A percentile compares a stretch with the other conserved stretches of the same genome.
phyloP scores from a whole-genome alignment of 2,888 invertebrate genomes.

The Muschampia plurimacula region DNA sequence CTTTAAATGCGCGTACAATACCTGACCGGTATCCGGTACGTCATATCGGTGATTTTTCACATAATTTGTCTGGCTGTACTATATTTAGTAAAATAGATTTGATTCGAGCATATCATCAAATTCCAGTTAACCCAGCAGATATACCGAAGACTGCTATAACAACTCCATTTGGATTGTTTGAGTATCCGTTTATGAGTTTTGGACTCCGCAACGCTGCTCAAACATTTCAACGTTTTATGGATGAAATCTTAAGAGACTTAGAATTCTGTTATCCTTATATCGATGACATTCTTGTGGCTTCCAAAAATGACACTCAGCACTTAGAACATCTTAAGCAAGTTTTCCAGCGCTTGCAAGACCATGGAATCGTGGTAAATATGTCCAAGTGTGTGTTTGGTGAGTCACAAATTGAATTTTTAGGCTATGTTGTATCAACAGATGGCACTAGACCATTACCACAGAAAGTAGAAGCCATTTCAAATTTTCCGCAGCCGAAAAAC shows the following conservation, averaged over 20 bases:
- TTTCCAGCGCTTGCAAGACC: neutral
- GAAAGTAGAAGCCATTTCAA: neutral
- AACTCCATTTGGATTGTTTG: neutral
- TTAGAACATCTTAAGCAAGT: neutral
- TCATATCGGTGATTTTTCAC: neutral
- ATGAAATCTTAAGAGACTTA: neutral
- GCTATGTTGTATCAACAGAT: neutral
- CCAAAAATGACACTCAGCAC: neutral
- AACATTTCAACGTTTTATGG: constrained; percentile 1
- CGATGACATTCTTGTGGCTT: neutral
- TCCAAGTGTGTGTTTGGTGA: neutral
- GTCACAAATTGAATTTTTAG: neutral
- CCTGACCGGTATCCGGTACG: neutral
- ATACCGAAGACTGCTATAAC: neutral
- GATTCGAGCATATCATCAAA: neutral
- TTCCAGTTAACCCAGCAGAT: neutral
- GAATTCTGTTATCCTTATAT: neutral
- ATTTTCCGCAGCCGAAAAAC: constrained; percentile 2
- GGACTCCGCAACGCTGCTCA: constrained; percentile 6
- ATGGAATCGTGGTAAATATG: neutral
- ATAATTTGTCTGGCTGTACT: neutral
- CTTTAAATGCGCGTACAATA: constrained; percentile 1
- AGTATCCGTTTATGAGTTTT: constrained; percentile 4
- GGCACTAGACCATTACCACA: neutral
- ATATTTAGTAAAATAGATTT: neutral